Conservation (phyloP, 1,140 invertebrate species). For the Parasteatoda tepidariorum region DNA sequence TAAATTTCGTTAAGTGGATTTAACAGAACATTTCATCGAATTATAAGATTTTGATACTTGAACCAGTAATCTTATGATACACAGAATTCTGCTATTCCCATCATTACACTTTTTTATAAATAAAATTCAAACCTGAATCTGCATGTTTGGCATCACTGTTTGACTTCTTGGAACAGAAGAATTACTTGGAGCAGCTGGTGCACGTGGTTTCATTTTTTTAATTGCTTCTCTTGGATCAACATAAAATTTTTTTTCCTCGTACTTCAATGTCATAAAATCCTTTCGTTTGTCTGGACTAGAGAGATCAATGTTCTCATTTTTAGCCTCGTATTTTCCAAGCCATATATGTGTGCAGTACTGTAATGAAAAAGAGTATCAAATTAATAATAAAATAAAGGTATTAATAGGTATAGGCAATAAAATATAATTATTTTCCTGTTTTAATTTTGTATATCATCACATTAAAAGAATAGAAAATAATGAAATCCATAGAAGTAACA, state of each 20-base stretch:
- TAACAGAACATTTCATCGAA: too few relatives aligned
- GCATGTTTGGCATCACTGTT: constrained; percentile 34
- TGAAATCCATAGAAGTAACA: too few relatives aligned
- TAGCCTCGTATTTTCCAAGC: constrained; percentile 46
- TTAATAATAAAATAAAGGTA: not conserved
- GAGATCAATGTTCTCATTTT: constrained; percentile 14
- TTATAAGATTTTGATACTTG: too few relatives aligned
- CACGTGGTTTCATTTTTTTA: constrained; percentile 56
- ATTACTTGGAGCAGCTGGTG: constrained; percentile 34
- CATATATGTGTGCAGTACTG: constrained; percentile 51
- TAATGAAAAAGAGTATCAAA: constrained; percentile 2
- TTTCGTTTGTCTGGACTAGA: constrained; percentile 39
- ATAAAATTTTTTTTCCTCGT: constrained; percentile 55
- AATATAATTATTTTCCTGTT: not conserved
- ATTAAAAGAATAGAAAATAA: too few relatives aligned
- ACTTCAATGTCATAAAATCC: constrained; percentile 49
- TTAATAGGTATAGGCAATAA: not conserved
- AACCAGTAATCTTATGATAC: too few relatives aligned
- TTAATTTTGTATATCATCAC: too few relatives aligned
- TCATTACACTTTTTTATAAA: too few relatives aligned
- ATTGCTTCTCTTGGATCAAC: constrained; percentile 51
- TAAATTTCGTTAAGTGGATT: too few relatives aligned
- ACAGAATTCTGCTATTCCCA: too few relatives aligned
- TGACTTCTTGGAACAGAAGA: constrained; percentile 30
- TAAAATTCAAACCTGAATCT: constrained; percentile 1